Percentiles rank a stretch among this genome's conserved stretches.
phyloP scores from a whole-genome alignment of 2,888 invertebrate species.

The Temnothorax unifasciatus region DNA sequence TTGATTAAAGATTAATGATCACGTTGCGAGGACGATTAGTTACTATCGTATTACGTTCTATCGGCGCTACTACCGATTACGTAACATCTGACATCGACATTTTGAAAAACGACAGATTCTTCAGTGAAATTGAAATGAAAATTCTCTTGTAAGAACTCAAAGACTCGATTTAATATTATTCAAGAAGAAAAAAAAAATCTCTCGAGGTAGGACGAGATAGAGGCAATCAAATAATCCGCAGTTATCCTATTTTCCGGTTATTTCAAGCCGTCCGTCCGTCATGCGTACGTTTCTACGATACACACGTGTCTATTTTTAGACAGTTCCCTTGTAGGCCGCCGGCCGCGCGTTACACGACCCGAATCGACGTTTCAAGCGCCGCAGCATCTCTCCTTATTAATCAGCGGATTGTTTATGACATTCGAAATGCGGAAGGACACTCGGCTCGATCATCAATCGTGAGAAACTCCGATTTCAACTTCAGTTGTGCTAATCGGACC shows the following conservation, averaged over 20 bases:
- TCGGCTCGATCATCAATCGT: background rate
- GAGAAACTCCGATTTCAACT: background rate
- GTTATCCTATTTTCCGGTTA: background rate
- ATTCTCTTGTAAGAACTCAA: background rate
- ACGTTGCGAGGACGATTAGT: background rate
- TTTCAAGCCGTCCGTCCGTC: background rate
- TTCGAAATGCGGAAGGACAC: background rate
- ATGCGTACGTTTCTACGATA: constrained; percentile 8
- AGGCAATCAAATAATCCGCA: background rate
- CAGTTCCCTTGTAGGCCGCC: background rate
- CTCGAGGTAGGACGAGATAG: background rate
- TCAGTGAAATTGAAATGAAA: background rate
- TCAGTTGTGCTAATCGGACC: background rate
- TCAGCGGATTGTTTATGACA: background rate
- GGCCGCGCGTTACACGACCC: background rate
- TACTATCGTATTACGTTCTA: background rate
- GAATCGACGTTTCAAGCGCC: constrained; percentile 25
- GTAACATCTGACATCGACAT: background rate
- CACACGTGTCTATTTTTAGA: constrained; percentile 44
- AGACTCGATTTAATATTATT: background rate
- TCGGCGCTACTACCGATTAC: background rate
- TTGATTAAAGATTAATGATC: background rate
- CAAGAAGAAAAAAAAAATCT: background rate
- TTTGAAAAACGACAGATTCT: background rate
- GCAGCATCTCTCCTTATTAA: constrained; percentile 11